phyloP scores from a whole-genome alignment of 2,888 invertebrate species.

The Coelinius sp. region DNA sequence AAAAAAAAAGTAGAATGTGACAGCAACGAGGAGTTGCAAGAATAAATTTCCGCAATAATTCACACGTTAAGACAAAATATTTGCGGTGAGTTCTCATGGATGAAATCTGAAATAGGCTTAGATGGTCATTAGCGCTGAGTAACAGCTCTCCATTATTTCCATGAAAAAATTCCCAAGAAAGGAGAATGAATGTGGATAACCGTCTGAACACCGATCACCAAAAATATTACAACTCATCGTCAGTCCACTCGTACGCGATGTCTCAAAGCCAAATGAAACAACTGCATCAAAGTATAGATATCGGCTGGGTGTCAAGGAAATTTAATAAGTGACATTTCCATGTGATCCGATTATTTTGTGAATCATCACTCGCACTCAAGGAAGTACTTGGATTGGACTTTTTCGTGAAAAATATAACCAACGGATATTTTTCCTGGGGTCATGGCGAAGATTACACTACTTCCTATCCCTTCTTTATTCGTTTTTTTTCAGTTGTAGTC shows the following conservation, averaged over 20 bases:
- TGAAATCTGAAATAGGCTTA: slow-evolving; percentile 5
- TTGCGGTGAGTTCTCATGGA: background rate
- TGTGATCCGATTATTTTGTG: background rate
- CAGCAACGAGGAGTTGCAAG: slow-evolving; percentile 31
- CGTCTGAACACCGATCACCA: background rate
- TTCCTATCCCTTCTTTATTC: slow-evolving; percentile 4
- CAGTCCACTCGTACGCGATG: background rate
- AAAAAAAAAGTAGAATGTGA: slow-evolving; percentile 35
- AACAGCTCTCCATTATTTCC: background rate
- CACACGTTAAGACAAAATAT: slow-evolving; percentile 38
- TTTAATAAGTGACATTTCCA: background rate
- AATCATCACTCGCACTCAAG: slow-evolving; percentile 1
- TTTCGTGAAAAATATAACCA: background rate
- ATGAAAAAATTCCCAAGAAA: background rate
- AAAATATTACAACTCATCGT: background rate
- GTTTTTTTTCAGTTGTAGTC: background rate
- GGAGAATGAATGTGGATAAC: background rate
- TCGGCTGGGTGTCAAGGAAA: background rate
- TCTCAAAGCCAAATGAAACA: background rate
- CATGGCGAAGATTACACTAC: slow-evolving; percentile 12
- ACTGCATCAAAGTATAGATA: background rate
- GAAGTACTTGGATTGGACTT: background rate
- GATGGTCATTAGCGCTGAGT: background rate
- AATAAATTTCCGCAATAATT: slow-evolving; percentile 50
- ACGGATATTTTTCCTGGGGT: background rate